phyloP scores from a whole-genome alignment of 2,888 invertebrate genomes.

The Pristionchus japonicus region DNA sequence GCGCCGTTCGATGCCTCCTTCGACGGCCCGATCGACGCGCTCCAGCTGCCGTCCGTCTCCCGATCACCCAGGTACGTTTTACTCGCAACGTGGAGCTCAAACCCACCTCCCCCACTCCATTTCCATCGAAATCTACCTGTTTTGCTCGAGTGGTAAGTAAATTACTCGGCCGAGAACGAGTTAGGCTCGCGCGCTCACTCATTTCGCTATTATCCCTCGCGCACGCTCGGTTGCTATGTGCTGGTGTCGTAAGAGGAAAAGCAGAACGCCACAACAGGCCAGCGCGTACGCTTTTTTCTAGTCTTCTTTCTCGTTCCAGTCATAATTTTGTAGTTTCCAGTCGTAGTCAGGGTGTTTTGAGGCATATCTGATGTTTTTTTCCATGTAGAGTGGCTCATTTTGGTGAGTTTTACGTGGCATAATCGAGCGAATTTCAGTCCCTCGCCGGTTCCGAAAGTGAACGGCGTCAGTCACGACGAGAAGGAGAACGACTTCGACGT shows the following conservation, averaged over 20 bases:
- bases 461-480: background rate
- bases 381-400: background rate
- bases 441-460: background rate
- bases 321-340: background rate
- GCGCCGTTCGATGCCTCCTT: background rate
- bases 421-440: background rate
- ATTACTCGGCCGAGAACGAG: background rate
- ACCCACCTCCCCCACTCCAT: no score
- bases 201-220: background rate
- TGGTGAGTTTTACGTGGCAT: background rate
- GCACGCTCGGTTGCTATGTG: conserved; percentile 32
- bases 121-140: background rate
- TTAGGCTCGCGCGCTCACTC: background rate
- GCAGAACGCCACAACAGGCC: background rate
- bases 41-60: conserved; percentile 2
- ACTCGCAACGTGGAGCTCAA: background rate
- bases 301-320: background rate
- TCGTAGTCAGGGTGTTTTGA: background rate
- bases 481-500: conserved; percentile 1
- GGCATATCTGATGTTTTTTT: background rate
- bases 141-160: background rate
- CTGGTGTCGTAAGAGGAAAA: background rate
- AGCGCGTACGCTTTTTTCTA: background rate
- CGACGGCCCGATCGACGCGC: background rate
- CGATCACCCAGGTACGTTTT: conserved; percentile 10